Conservation (phyloP, 2,888 invertebrate genomes). For the Toxonevra muliebris region DNA sequence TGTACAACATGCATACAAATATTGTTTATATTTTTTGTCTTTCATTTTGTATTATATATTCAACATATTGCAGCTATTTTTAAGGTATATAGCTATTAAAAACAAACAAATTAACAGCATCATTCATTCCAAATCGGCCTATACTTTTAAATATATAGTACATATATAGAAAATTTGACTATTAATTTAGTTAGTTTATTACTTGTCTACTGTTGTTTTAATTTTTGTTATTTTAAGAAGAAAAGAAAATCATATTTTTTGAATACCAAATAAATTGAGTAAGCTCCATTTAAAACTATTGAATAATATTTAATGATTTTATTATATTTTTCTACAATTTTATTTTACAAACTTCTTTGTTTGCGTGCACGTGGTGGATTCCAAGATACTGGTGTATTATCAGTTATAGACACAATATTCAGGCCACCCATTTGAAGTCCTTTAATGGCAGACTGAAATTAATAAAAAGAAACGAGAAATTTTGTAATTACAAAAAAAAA, state of each 20-base stretch:
- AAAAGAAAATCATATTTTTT: no score
- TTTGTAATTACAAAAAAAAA: constrained; percentile 3
- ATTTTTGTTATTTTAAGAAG: no score
- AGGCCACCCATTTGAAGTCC: constrained; percentile 92
- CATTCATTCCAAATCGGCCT: no score
- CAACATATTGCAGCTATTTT: no score
- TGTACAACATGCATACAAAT: neutral
- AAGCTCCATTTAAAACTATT: neutral
- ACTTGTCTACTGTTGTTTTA: no score
- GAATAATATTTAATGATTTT: neutral
- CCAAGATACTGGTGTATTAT: constrained; percentile 85
- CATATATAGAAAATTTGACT: no score
- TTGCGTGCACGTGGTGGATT: constrained; percentile 85
- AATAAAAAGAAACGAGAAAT: constrained; percentile 23
- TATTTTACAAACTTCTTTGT: constrained; percentile 78
- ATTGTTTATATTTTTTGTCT: neutral
- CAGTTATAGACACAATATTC: constrained; percentile 91
- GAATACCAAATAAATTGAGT: no score
- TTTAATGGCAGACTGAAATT: constrained; percentile 86
- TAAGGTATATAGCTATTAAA: no score
- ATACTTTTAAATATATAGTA: no score
- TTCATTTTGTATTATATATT: no score
- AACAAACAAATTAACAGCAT: no score
- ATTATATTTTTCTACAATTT: neutral
- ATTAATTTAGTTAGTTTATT: no score